phyloP scores from a whole-genome alignment of 2,113 vertebrate genomes.

The Abramis brama region DNA sequence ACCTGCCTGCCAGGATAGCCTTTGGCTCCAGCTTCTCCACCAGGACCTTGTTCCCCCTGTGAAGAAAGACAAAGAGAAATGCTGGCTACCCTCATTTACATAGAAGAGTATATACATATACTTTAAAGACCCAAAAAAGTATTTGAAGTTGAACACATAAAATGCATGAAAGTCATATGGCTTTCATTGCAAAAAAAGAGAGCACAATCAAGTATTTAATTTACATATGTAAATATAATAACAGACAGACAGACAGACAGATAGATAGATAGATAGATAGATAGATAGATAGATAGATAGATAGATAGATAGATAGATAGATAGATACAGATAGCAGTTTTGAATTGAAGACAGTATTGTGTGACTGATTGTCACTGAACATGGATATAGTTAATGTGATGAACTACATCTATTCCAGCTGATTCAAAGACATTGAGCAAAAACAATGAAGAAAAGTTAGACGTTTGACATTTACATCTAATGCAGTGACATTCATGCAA shows the following conservation, averaged over 20 bases:
- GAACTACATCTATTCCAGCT: no score
- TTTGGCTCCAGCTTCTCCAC: conserved; percentile 97
- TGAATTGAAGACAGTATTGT: neutral
- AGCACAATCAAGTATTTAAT: neutral
- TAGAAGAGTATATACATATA: neutral
- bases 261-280: no score
- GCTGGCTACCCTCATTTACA: neutral
- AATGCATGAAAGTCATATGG: neutral
- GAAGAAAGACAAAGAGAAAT: conserved; percentile 40
- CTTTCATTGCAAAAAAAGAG: neutral
- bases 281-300: no score
- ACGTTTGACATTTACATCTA: neutral
- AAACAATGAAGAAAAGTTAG: neutral
- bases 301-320: no score
- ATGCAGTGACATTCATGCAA: no score
- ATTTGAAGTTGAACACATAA: neutral
- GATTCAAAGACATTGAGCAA: neutral
- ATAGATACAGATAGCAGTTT: no score
- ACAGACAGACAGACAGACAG: no score
- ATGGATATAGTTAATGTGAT: no score
- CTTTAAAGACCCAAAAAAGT: neutral
- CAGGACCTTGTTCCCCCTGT: conserved; percentile 88
- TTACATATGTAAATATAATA: no score
- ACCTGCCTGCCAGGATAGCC: conserved; percentile 99
- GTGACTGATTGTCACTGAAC: neutral